Conservation (phyloP, 2,888 invertebrate genomes). For the Andrena minutula region DNA sequence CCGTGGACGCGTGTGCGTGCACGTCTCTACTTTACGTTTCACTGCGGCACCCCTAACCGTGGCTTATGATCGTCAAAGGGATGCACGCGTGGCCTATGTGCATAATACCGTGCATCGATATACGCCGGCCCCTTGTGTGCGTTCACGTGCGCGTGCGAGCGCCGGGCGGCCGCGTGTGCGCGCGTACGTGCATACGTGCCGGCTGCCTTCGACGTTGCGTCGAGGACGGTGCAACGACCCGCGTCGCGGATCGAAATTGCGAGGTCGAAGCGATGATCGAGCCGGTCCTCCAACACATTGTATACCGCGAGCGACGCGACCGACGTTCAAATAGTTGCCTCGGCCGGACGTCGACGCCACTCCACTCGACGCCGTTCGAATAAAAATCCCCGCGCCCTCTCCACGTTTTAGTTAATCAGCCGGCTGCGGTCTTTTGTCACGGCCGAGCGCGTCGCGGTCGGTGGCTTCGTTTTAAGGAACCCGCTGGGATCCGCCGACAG, state of each 20-base stretch:
- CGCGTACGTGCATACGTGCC: constrained; percentile 38
- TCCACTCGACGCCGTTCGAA: constrained; percentile 55
- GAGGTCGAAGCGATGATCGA: constrained; percentile 72
- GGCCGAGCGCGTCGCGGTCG: constrained; percentile 10
- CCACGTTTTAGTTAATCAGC: constrained; percentile 53
- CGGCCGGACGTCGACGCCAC: constrained; percentile 61
- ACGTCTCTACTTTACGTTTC: constrained; percentile 66
- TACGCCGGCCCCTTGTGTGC: constrained; percentile 28
- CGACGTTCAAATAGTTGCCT: constrained; percentile 64
- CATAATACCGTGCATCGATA: constrained; percentile 73
- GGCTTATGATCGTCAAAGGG: constrained; percentile 77
- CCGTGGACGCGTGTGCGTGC: constrained; percentile 58
- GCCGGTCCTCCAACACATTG: constrained; percentile 61
- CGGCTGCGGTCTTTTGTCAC: constrained; percentile 43
- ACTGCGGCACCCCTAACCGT: constrained; percentile 74
- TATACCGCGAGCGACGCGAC: constrained; percentile 57
- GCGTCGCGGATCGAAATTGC: constrained; percentile 73
- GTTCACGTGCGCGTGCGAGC: neutral
- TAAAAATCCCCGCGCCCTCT: constrained; percentile 48
- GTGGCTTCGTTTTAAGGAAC: constrained; percentile 1
- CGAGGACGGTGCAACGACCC: constrained; percentile 70
- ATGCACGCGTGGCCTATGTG: constrained; percentile 75
- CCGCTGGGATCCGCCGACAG: neutral
- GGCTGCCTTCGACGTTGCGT: constrained; percentile 70
- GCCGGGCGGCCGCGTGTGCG: constrained; percentile 8